Base-by-base conservation (phyloP, 2,888 invertebrate genomes). In the Physocephala rufipes region DNA sequence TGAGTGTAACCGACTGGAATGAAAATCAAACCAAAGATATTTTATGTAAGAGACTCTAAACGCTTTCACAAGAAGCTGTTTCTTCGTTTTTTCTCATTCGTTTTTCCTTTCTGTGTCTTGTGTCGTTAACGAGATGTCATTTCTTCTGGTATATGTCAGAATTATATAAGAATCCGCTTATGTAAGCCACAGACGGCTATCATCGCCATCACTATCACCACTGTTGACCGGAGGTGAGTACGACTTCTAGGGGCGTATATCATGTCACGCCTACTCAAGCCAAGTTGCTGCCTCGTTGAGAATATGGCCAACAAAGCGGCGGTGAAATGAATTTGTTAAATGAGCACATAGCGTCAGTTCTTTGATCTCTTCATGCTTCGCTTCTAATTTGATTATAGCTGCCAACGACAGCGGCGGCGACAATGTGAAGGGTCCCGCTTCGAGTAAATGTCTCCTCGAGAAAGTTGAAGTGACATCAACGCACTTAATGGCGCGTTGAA, bases 321-420 rank as follows among this genome's bases (percentile, higher is more conserved):
- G 30, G 26, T 51, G n/a, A 16, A 24, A 47, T 47, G 67, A 58
- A 28, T 67, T 24, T 61, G 61, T 68, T 68, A 68, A 68, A 68
- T 68, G 68, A 68, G 68, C 68, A 62, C 62, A 68, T 61, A 61
- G 67, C 49, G 51, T 61, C 55, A 62, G 61, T 45, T 21, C 68
- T 68, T 68, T 68, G 68, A 68, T 68, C 68, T 67, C 55, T 58
- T 68, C 61, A 61, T 47, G 68, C 68, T 62, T 68, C 51, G 68
- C 68, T 28, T 68, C 68, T 68, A 68, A 68, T 68, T 68, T 68
- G 61, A 68, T 68, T 68, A 68, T 51, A 62, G 68, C 62, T 68
- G 49, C 61, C 68, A 62, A 21, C 53, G 5, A 47, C 45, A 26
- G 15, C n/a, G n/a, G n/a, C n/a, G n/a, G n/a, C 59, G 15, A 9